Conservation (phyloP, 2,113 vertebrate genomes). For the Urocynchramus pylzowi region DNA sequence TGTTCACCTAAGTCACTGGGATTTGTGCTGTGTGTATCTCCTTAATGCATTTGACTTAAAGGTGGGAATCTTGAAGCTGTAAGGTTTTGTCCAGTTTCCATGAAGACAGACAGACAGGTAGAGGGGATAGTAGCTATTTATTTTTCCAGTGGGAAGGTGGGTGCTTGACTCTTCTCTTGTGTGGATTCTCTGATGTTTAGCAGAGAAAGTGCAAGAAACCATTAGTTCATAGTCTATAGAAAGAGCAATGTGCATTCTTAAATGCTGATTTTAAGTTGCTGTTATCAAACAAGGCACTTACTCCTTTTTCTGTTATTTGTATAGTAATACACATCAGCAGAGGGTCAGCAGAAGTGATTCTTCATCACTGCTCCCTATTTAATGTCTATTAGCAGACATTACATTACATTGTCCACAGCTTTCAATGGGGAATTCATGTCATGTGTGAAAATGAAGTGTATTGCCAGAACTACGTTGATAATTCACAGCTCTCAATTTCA, state of each 20-base stretch:
- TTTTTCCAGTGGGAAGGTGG: neutral
- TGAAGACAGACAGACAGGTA: neutral
- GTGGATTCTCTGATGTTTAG: neutral
- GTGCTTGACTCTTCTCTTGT: neutral
- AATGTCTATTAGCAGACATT: neutral
- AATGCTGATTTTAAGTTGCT: neutral
- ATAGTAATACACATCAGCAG: neutral
- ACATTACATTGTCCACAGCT: neutral
- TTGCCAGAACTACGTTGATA: neutral
- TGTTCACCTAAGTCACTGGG: neutral
- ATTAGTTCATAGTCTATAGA: neutral
- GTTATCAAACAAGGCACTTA: neutral
- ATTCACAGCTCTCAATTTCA: neutral
- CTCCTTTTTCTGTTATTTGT: neutral
- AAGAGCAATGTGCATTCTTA: neutral
- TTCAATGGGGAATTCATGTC: neutral
- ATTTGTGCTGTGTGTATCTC: neutral
- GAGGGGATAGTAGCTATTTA: neutral
- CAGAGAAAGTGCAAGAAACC: neutral
- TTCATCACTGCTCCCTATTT: neutral
- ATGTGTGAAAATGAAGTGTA: neutral
- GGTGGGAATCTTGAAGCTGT: neutral
- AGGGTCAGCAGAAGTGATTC: neutral
- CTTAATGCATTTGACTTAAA: neutral
- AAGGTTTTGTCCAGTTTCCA: neutral